Evolutionary conservation across 2,113 vertebrate species (phyloP).

Genomic region (Rhinolophus ferrumequinum): DNA sequence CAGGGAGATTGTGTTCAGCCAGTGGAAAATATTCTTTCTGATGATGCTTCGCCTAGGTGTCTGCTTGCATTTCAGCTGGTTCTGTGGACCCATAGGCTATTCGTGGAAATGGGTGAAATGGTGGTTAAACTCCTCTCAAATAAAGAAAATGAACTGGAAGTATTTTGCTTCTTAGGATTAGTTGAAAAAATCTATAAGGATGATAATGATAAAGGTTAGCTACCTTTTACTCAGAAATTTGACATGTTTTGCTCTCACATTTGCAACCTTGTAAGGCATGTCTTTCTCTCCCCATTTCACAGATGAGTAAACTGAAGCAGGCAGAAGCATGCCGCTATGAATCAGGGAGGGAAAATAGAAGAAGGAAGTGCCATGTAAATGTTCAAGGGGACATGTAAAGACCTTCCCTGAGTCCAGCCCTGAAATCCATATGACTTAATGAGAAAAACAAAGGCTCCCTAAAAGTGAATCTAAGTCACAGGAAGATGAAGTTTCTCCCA

Average conservation of each 20-base stretch:
- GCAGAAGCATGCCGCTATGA: not conserved
- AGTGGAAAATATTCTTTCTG: not conserved
- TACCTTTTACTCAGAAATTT: not conserved
- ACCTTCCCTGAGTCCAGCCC: not conserved
- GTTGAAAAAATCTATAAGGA: not conserved
- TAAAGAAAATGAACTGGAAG: not conserved
- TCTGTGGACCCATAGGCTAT: not conserved
- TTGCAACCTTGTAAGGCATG: accelerated
- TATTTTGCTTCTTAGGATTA: not conserved
- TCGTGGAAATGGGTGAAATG: not conserved
- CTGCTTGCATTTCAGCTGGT: no score
- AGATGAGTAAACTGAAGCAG: not conserved
- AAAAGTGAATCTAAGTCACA: not conserved
- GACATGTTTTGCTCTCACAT: not conserved
- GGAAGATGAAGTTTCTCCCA: not conserved
- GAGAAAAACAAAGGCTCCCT: not conserved
- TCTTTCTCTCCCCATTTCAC: not conserved
- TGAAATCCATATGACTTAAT: not conserved
- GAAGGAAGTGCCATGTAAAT: not conserved
- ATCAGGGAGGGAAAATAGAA: not conserved
- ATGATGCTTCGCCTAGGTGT: not conserved
- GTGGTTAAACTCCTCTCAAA: not conserved
- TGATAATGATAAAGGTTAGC: no score
- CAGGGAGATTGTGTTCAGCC: not conserved
- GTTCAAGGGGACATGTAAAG: not conserved